Evolutionary conservation across 2,888 invertebrate species (phyloP), one percentile per base, ranked within the genome.

Genomic region (Acanthosoma haemorrhoidale): DNA sequence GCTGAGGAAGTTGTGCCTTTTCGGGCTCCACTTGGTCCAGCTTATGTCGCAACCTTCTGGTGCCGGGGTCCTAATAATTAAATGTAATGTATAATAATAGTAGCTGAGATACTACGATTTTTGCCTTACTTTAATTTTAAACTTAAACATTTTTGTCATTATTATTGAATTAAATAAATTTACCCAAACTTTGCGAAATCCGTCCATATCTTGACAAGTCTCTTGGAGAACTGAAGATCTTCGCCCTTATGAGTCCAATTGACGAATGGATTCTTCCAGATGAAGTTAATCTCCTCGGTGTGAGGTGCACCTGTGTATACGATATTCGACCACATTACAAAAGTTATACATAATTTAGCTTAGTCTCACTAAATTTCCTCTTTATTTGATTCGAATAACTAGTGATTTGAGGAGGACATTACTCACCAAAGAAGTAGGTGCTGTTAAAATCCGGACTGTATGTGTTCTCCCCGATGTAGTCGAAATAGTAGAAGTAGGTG

Each of bases 151-250:
- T 1, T 9, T 11, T 1, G n/a, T 51, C 6, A 21, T 51, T 6
- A 18, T 18, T 4, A 8, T 21, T 4, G 11, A 25, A n/a, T 25
- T 2, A 51, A 25, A 25, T 21, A 43, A 21, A 51, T 11, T 51
- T n/a, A 71, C 71, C 71, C 71, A 16, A 41, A 29, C n/a, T 43
- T 59, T 4, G 69, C 69, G 34, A 71, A 71, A 34, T 69, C 51
- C 2, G 67, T 21, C 64, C 64, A 69, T 9, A 58, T 25, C 43
- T 69, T 32, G 15, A 69, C 66, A 18, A 71, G 21, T 1, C 31
- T 38, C 36, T 69, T 59, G 4, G 71, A 71, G 41, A 71, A 66
- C 31, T 41, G 8, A 6, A 59, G 21, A 39, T 71, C 69, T 3
- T 31, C 25, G 13, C 59, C 69, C 11, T 32, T 18, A 4, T 41